Percentiles rank a stretch among this genome's conserved stretches.
These are phyloP conservation scores for Drosophila nr. fundita DNA, from an alignment of 2,888 invertebrate species.

Conservation along the genomic window DNA sequence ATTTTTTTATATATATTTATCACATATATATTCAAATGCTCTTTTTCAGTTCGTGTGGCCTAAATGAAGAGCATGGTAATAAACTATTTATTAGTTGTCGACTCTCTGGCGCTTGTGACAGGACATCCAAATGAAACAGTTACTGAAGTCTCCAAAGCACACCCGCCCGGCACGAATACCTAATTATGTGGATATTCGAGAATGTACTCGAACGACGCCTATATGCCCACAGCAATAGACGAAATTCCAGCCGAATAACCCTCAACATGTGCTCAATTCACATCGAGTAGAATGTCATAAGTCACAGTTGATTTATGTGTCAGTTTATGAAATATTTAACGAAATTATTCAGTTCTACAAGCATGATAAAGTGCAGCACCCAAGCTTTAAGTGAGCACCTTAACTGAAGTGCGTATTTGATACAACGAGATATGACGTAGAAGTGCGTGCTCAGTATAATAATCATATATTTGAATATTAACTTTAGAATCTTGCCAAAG, in stretches of 20 bases:
- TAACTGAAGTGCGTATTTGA: background rate
- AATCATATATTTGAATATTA: background rate
- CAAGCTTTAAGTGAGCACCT: background rate
- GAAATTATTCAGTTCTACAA: background rate
- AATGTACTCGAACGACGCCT: background rate
- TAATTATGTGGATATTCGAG: conserved; percentile 16
- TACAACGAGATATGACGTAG: background rate
- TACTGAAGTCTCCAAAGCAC: conserved; percentile 2
- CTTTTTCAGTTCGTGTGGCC: conserved; percentile 19
- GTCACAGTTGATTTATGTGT: conserved; percentile 7
- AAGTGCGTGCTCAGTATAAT: too few species aligned
- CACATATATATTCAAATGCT: background rate
- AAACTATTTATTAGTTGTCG: conserved; percentile 72
- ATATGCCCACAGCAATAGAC: background rate
- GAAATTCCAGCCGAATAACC: background rate
- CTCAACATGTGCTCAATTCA: background rate
- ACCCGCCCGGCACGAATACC: conserved; percentile 2
- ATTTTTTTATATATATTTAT: background rate
- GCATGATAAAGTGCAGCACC: background rate
- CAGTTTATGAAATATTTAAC: conserved; percentile 1
- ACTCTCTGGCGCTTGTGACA: conserved; percentile 62
- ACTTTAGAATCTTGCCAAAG: background rate
- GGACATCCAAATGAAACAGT: conserved; percentile 27
- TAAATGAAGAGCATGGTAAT: conserved; percentile 46
- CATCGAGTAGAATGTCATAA: background rate